phyloP scores from a whole-genome alignment of 2,113 vertebrate species.

The Callionymus lyra region DNA sequence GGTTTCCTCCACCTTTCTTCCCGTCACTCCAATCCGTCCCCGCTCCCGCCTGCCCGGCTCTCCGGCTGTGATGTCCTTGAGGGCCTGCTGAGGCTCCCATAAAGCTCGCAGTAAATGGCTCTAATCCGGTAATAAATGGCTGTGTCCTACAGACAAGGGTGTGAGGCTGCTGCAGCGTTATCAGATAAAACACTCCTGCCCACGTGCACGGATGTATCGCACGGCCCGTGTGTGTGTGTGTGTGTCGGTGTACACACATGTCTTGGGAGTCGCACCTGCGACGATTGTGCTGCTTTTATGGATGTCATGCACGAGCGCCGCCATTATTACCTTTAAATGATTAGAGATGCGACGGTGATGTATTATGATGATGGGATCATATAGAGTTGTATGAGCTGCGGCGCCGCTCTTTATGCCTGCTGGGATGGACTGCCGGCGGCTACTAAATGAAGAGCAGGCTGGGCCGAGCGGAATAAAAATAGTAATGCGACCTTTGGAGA shows the following conservation, averaged over 20 bases:
- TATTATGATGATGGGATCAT: slow-evolving; percentile 60
- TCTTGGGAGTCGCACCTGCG: slow-evolving; percentile 54
- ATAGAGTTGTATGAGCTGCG: slow-evolving; percentile 42
- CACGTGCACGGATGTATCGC: slow-evolving; percentile 49
- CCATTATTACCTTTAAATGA: slow-evolving; percentile 64
- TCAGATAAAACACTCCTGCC: slow-evolving; percentile 62
- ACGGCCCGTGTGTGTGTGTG: slow-evolving; percentile 26
- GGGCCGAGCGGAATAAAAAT: slow-evolving; percentile 49
- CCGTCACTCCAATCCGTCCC: slow-evolving; percentile 16
- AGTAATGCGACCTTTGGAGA: slow-evolving; percentile 65
- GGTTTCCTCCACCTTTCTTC: slow-evolving; percentile 37
- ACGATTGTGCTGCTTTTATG: slow-evolving; percentile 56
- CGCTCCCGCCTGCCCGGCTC: slow-evolving; percentile 32
- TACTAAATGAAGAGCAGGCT: slow-evolving; percentile 50
- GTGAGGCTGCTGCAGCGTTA: slow-evolving; percentile 65
- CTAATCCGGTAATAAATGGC: slow-evolving; percentile 76
- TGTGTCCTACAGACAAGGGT: slow-evolving; percentile 74
- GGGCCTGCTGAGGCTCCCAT: slow-evolving; percentile 68
- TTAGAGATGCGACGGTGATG: slow-evolving; percentile 58
- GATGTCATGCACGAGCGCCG: slow-evolving; percentile 50
- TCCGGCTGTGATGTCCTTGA: slow-evolving; percentile 69
- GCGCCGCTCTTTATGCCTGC: slow-evolving; percentile 46
- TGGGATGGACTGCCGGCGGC: slow-evolving; percentile 29
- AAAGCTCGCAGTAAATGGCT: slow-evolving; percentile 74
- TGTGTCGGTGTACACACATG: slow-evolving; percentile 17